Evolutionary conservation across 2,797 vertebrate species (phyloP), one percentile per base, ranked within the genome.

Genomic region (Amblyopsis hoosieri): DNA sequence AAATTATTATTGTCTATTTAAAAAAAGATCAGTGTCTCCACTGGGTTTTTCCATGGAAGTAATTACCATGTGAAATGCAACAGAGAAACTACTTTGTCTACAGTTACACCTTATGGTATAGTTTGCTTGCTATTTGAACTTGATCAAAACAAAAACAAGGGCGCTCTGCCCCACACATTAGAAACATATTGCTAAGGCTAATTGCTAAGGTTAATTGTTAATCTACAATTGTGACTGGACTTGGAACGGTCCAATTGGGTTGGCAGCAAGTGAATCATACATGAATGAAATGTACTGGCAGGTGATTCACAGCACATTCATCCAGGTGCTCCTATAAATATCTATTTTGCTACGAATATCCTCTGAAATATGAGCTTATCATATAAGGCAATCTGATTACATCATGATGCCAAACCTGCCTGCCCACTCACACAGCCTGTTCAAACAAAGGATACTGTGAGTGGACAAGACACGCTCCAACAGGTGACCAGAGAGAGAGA

Each of bases 1-100:
- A 83, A 89, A 91, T 91, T 91, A 89, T 90, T 91, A 88, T 91
- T 92, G 90, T 92, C 90, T 87, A 89, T 91, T 80, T 3, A 31
- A 90, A 87, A 81, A 74, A 76, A 79, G 72, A 76, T 74, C 23
- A 80, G 82, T 75, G 81, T 75, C 81, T 92, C 90, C 87, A 84
- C 78, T 89, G 83, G 86, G 87, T 81, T 64, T 87, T 91, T 89
- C 87, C 88, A 85, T 82, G 87, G 90, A 91, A 91, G 86, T 87
- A 88, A 91, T 92, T 91, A 90, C 86, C 77, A 85, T 72, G 71
- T 75, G 75, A 89, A 93, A 89, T 78, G 86, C 82, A 83, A 76
- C 72, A 76, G 76, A 81, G 73, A 83, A 90, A 88, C 67, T 2
- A 80, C 82, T 79, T 79, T 75, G 76, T 84, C 80, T 67, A 62